These are phyloP conservation scores for Nasonovia ribisnigri DNA, from an alignment of 2,888 invertebrate species.

Conservation along the genomic window DNA sequence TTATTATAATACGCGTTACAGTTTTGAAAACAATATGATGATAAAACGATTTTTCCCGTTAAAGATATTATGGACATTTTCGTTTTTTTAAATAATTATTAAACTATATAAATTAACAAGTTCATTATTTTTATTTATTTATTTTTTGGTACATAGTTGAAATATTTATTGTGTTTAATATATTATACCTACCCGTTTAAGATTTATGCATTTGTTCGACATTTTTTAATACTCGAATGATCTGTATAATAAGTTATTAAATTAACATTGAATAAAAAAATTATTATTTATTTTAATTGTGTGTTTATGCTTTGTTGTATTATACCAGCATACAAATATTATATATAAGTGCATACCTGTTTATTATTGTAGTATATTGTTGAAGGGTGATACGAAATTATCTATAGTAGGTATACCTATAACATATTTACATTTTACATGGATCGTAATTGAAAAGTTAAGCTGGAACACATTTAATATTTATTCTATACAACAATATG, in stretches of 20 bases:
- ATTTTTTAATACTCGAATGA: conserved; percentile 51
- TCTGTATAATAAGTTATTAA: conserved; percentile 54
- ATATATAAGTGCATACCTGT: not conserved
- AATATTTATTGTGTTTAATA: conserved; percentile 64
- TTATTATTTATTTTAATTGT: conserved; percentile 26
- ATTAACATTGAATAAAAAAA: conserved; percentile 59
- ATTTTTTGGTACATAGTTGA: conserved; percentile 62
- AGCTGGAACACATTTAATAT: not conserved
- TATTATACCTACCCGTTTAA: conserved; percentile 41
- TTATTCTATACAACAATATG: not conserved
- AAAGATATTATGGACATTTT: not conserved
- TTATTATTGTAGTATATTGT: not conserved
- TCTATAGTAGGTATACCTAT: not conserved
- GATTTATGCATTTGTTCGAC: conserved; percentile 25
- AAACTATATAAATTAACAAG: conserved; percentile 58
- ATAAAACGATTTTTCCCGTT: not conserved
- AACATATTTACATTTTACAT: not conserved
- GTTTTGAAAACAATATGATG: not conserved
- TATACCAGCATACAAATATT: not conserved
- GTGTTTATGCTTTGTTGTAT: not conserved
- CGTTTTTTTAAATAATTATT: conserved; percentile 21
- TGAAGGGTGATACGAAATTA: too few species aligned
- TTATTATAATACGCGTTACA: not conserved
- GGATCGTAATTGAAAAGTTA: too few species aligned
- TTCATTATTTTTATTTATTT: conserved; percentile 58